Conservation (phyloP, 1,140 invertebrate genomes). For the Dreissena rostriformis region DNA sequence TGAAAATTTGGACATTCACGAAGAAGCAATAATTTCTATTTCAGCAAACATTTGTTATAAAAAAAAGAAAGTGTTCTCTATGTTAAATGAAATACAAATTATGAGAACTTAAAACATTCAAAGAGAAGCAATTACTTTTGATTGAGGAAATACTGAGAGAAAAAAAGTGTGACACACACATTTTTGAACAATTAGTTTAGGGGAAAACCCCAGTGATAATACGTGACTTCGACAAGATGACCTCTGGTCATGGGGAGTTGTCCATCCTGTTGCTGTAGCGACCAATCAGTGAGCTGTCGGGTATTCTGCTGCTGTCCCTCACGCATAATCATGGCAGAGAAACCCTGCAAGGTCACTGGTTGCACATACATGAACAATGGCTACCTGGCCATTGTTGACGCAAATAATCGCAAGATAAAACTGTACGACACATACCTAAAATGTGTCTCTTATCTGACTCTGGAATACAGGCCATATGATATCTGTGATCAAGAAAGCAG, state of each 20-base stretch:
- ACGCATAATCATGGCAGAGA: background rate
- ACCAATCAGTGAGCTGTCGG: background rate
- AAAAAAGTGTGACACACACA: no score
- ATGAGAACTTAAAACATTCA: no score
- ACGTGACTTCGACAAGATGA: no score
- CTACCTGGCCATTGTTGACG: constrained; percentile 46
- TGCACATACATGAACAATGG: constrained; percentile 44
- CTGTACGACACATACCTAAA: constrained; percentile 39
- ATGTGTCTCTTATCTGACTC: constrained; percentile 33
- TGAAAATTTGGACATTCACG: no score
- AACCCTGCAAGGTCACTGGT: constrained; percentile 33
- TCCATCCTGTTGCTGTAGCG: background rate
- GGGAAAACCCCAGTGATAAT: no score
- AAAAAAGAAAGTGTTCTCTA: no score
- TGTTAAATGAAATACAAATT: no score
- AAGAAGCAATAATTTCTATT: no score
- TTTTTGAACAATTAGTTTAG: no score
- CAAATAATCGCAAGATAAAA: constrained; percentile 36
- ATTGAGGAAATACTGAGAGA: no score
- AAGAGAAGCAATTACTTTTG: no score
- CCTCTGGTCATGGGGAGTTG: background rate
- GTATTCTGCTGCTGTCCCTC: background rate
- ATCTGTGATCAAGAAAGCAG: constrained; percentile 20
- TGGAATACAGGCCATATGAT: constrained; percentile 32
- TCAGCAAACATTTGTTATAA: no score